phyloP scores from a whole-genome alignment of 1,140 invertebrate species.

The Gonioctena quinquepunctata region DNA sequence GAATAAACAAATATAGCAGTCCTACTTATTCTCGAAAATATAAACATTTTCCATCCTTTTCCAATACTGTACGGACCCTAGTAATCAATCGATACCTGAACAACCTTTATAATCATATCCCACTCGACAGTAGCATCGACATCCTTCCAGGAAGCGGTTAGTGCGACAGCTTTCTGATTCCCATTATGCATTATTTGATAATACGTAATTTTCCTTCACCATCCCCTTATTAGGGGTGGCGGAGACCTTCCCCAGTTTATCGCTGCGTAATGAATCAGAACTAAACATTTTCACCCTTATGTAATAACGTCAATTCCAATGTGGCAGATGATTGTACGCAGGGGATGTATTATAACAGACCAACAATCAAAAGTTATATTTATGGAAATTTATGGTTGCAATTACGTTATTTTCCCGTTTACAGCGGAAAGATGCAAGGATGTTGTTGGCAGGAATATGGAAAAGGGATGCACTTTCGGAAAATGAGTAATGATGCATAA shows the following conservation, averaged over 20 bases:
- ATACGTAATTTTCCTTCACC: background rate
- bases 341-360: background rate
- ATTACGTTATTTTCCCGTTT: background rate
- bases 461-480: background rate
- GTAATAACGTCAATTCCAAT: background rate
- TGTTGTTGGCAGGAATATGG: background rate
- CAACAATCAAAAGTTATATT: background rate
- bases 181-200: background rate
- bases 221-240: background rate
- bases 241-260: background rate
- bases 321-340: background rate
- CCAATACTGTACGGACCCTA: no score
- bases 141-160: background rate
- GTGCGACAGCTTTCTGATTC: background rate
- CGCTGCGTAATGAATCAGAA: background rate
- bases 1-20: no score
- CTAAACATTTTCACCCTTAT: background rate
- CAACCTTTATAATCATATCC: background rate
- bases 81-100: no score
- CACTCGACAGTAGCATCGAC: background rate
- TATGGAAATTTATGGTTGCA: background rate
- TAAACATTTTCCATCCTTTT: no score
- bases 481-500: no score
- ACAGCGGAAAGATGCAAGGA: background rate
- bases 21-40: no score